Base-by-base conservation (phyloP, 1,140 invertebrate species). In the Calliopsis andreniformis region DNA sequence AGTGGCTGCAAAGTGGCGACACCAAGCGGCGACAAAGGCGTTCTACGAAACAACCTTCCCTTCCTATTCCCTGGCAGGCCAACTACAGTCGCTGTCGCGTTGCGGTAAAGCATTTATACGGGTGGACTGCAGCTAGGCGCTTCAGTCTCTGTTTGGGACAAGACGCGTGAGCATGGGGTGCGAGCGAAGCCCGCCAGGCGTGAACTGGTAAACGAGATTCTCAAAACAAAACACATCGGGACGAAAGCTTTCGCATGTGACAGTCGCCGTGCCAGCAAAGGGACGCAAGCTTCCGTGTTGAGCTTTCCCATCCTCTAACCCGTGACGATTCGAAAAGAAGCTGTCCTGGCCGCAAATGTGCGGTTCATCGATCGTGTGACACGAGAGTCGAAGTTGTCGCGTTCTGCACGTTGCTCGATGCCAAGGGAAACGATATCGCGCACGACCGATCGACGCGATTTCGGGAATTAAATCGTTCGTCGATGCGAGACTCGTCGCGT, bases 101-200 rank as follows among this genome's bases (percentile, higher is more conserved):
- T 53, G 81, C 68, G 45, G 28, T 16, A 56, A 12, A 10, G 80
- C 88, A 89, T 89, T 89, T 90, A 90, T 88, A 90, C 88, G 87
- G 87, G 86, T 83, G 81, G 81, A 84, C 72, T 83, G 87, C 84
- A 80, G 76, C 84, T 85, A 86, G 88, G 85, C 86, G 85, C 87
- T 86, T 88, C 86, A 89, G 89, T 90, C 88, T 90, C 85, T 88
- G 84, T 72, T 87, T 88, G 88, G 86, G 84, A 86, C 88, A 88
- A 85, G 88, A 79, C 80, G 78, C 80, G 86, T 71, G 79, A 89
- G 86, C 58, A 88, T 87, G 89, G 84, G 83, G 86, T 83, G 66
- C 68, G 51, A 80, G 68, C 39, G 69, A 43, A 83, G 28, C 76
- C 79, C 79, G 39, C 66, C 70, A 81, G 58, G 51, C 73, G 49